phyloP scores from a whole-genome alignment of 1,140 invertebrate genomes.

The Eriosoma lanigerum region DNA sequence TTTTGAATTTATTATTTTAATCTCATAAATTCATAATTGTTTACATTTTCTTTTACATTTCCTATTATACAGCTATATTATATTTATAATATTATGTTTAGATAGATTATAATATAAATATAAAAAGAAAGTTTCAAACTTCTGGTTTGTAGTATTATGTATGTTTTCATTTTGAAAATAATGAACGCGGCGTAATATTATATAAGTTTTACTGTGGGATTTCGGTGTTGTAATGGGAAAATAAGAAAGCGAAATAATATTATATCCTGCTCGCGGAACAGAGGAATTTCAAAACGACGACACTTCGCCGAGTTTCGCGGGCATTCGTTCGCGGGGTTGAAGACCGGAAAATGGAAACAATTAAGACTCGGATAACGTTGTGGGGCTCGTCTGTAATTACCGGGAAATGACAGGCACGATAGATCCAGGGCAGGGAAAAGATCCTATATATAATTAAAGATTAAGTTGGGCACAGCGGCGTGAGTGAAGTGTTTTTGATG shows the following conservation, averaged over 20 bases:
- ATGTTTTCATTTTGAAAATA: not conserved
- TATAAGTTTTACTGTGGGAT: not conserved
- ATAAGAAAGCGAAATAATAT: not conserved
- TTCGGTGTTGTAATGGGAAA: not conserved
- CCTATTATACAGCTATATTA: too few relatives aligned
- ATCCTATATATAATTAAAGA: constrained; percentile 49
- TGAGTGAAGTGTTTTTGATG: constrained; percentile 43
- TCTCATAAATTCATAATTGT: too few relatives aligned
- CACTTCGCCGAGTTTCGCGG: not conserved
- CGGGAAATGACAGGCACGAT: not conserved
- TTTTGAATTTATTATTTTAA: too few relatives aligned
- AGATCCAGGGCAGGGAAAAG: not conserved
- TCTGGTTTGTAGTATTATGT: not conserved
- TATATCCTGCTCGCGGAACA: not conserved
- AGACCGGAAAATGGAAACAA: constrained; percentile 44
- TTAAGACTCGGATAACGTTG: constrained; percentile 33
- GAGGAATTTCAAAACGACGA: not conserved
- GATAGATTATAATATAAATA: too few relatives aligned
- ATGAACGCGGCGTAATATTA: not conserved
- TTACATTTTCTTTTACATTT: too few relatives aligned
- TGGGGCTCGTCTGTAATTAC: constrained; percentile 19
- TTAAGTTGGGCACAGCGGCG: constrained; percentile 21
- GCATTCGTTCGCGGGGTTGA: not conserved
- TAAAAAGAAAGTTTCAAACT: too few relatives aligned
- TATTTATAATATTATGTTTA: too few relatives aligned